Conservation (phyloP, 2,113 vertebrate species). For the Spermophilus dauricus region DNA sequence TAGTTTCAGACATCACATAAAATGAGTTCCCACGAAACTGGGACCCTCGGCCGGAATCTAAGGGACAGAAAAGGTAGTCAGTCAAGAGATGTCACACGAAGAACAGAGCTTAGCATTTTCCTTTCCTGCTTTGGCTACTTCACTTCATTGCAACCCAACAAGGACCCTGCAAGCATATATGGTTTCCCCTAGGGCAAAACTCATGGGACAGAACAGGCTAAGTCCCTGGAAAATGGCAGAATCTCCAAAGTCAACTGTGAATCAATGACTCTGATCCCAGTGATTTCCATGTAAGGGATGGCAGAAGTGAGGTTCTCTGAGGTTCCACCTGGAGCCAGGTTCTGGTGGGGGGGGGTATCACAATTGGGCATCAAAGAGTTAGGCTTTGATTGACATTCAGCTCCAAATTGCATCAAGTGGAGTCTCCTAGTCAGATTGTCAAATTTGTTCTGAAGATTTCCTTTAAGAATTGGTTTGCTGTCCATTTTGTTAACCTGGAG, state of each 20-base stretch:
- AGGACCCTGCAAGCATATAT: background rate
- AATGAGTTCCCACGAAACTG: background rate
- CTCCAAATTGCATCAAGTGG: background rate
- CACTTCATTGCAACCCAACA: background rate
- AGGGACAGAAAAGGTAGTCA: background rate
- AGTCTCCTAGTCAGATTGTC: background rate
- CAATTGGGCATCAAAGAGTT: background rate
- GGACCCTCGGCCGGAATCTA: background rate
- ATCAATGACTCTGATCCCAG: background rate
- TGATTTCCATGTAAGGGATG: background rate
- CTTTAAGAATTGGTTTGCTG: background rate
- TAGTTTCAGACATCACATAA: background rate
- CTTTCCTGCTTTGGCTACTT: background rate
- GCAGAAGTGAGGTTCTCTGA: background rate
- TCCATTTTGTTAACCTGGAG: background rate
- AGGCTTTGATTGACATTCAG: background rate
- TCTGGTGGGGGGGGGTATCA: background rate
- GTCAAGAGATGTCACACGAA: background rate
- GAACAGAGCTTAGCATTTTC: rapidly evolving
- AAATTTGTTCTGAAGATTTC: background rate
- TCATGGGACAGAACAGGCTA: background rate
- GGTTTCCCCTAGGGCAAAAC: background rate
- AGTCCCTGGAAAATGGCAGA: background rate
- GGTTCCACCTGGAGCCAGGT: background rate
- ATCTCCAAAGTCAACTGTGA: background rate